A percentile compares a stretch with the other conserved stretches of the same genome.
Evolutionary conservation across 1,140 invertebrate species (phyloP).

Genomic region (Macrosteles quadrilineatus): DNA sequence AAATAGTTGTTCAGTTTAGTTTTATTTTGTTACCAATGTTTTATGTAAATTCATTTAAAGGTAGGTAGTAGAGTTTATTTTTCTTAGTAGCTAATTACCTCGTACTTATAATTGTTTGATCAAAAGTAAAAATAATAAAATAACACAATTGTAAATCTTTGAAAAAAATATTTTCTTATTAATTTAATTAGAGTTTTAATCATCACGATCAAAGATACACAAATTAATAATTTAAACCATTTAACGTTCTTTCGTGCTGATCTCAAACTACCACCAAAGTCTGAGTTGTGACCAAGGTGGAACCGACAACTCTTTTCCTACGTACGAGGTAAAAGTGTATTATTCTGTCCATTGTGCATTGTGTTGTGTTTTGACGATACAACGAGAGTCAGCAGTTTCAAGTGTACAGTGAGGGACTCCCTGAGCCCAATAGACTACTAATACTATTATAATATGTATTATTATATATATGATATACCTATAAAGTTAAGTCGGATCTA

Average conservation of each 20-base stretch:
- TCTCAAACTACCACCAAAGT: no score
- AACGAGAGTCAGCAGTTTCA: not conserved
- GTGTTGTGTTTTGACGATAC: constrained; percentile 4
- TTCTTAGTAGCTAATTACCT: not conserved
- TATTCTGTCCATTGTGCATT: constrained; percentile 15
- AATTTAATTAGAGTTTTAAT: no score
- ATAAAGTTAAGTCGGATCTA: constrained; percentile 28
- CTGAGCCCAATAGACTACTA: constrained; percentile 12
- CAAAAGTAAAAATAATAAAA: no score
- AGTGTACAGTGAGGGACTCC: not conserved
- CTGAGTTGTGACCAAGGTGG: no score
- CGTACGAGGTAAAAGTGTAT: constrained; percentile 18
- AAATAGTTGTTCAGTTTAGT: not conserved
- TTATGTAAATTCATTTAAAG: not conserved
- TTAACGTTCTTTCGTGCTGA: no score
- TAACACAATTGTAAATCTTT: no score
- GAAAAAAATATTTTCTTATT: no score
- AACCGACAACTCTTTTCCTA: no score
- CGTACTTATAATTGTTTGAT: not conserved
- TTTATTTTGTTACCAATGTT: constrained; percentile 9
- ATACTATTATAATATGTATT: constrained; percentile 29
- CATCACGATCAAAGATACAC: no score
- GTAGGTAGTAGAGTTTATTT: not conserved
- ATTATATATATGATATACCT: constrained; percentile 24
- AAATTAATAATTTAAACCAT: no score